Percentiles rank a stretch among this genome's conserved stretches.
Conservation (phyloP, 2,797 vertebrate species). For the Hafferia zeledoni region DNA sequence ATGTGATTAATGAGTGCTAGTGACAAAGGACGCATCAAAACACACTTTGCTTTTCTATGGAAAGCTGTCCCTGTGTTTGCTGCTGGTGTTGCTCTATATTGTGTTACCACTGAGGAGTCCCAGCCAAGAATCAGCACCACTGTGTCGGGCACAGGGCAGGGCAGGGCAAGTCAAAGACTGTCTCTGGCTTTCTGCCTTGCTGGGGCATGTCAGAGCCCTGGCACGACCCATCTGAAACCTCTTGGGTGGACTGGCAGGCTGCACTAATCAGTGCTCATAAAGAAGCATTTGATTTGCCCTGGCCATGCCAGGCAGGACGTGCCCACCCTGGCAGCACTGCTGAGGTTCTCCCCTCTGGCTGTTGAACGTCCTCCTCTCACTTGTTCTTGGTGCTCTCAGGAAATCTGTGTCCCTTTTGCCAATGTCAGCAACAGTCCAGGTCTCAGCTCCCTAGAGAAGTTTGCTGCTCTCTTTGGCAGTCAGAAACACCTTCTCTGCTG, state of each 20-base stretch:
- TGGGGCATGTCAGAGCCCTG: not conserved
- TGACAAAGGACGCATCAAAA: not conserved
- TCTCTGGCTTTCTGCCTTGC: not conserved
- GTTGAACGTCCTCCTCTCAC: fast-evolving
- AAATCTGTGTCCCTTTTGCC: not conserved
- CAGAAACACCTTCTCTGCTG: not conserved
- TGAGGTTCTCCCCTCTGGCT: not conserved
- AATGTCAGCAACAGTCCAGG: not conserved
- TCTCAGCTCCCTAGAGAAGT: not conserved
- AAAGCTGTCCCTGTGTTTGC: not conserved
- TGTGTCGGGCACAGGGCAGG: not conserved
- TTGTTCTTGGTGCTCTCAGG: not conserved
- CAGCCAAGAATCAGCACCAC: not conserved
- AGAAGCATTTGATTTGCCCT: not conserved
- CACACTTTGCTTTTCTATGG: not conserved
- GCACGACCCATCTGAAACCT: not conserved
- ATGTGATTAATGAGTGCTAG: not conserved
- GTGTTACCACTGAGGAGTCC: not conserved
- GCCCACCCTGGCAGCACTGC: not conserved
- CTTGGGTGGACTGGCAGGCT: not conserved
- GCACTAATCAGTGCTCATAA: not conserved
- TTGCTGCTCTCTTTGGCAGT: not conserved
- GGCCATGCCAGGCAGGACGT: not conserved
- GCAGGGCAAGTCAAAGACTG: not conserved
- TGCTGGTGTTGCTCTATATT: not conserved